Evolutionary conservation across 2,797 vertebrate genomes (phyloP), one percentile per base, ranked within the genome.

Genomic region (Megalops cyprinoides): DNA sequence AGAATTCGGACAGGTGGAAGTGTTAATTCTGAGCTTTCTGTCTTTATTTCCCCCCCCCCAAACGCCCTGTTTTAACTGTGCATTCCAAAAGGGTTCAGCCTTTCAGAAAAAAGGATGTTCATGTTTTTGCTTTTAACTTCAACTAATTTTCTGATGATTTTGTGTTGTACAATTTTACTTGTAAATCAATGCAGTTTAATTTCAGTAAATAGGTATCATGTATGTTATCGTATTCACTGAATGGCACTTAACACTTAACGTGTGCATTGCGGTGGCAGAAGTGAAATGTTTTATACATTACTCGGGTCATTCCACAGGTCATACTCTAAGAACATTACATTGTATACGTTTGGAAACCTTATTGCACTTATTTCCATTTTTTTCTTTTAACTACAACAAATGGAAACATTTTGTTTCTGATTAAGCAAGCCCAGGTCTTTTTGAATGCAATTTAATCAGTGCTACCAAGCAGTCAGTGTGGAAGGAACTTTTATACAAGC

Each of bases 231-330:
- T 74, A 62, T 71, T 77, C 65, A 55, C 39, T 39, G 46, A 14
- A 62, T 39, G 49, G 20, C 37, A 48, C 28, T 23, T 75, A 58
- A 67, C 58, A 73, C 12, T 25, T 56, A n/a, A n/a, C n/a, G n/a
- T n/a, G n/a, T n/a, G n/a, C n/a, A n/a, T n/a, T n/a, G n/a, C n/a
- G n/a, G n/a, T n/a, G n/a, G n/a, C n/a, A n/a, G n/a, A n/a, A n/a
- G n/a, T n/a, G n/a, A n/a, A n/a, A n/a, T n/a, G n/a, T n/a, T n/a
- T n/a, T n/a, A n/a, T n/a, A n/a, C n/a, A n/a, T n/a, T n/a, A n/a
- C n/a, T 82, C 79, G 83, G 83, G 79, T 82, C 88, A 86, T 87
- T 90, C 88, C 89, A 92, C 91, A 92, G 90, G 90, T 89, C 81
- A 79, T 79, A 86, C 25, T 76, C 62, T 37, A 3, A 53, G 28